Percentiles rank a stretch among this genome's conserved stretches.
phyloP scores from a whole-genome alignment of 2,888 invertebrate species.

The Coelogynopora nodosa region DNA sequence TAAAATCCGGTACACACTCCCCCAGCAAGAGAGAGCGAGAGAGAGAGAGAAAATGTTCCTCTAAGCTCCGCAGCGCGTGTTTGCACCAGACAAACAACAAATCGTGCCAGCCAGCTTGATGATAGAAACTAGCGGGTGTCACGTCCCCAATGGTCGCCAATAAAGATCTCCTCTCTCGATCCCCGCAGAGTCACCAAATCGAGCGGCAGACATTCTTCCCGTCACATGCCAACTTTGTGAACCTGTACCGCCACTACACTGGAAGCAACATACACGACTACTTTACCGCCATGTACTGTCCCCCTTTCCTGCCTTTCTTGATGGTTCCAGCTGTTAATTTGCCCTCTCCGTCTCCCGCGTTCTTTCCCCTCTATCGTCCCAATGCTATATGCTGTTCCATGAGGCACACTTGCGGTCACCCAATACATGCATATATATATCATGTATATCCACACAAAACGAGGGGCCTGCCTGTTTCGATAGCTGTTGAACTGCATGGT shows the following conservation, averaged over 20 bases:
- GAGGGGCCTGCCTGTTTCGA: background rate
- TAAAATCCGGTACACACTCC: background rate
- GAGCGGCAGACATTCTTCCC: background rate
- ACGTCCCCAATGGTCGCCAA: conserved; percentile 27
- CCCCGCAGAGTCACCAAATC: background rate
- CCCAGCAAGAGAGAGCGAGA: background rate
- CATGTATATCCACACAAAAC: background rate
- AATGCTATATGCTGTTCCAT: background rate
- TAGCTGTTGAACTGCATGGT: background rate
- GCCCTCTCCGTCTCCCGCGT: background rate
- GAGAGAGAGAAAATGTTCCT: background rate
- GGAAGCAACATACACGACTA: background rate
- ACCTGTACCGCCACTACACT: background rate
- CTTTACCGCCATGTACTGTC: background rate
- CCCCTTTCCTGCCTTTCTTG: background rate
- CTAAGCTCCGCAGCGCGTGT: background rate
- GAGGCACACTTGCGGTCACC: background rate
- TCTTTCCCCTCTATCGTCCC: background rate
- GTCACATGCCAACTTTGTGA: background rate
- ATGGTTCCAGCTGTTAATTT: conserved; percentile 14
- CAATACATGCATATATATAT: background rate
- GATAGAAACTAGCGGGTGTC: conserved; percentile 23
- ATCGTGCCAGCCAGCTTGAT: conserved; percentile 5
- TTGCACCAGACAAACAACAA: conserved; percentile 3
- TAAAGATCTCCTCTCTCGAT: background rate